Conservation (phyloP, 2,797 vertebrate species). For the Rhadinocentrus ornatus region DNA sequence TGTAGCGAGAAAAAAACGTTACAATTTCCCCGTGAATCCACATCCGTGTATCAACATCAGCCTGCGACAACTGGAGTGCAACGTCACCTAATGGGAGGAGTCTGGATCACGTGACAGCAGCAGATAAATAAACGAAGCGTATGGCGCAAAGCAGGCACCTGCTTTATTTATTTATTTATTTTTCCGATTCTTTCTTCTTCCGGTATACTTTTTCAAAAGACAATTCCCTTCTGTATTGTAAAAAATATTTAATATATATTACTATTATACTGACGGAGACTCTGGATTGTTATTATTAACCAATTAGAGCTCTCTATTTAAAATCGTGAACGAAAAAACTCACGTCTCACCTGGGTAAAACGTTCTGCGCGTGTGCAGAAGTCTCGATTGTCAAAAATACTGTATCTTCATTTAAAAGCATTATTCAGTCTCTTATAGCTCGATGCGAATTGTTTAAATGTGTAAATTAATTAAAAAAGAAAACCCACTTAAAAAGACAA, state of each 20-base stretch:
- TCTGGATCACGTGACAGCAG: constrained; percentile 16
- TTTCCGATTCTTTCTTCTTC: neutral
- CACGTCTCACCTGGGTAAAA: neutral
- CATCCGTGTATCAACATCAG: constrained; percentile 72
- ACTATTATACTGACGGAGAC: neutral
- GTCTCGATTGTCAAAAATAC: neutral
- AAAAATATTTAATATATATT: neutral
- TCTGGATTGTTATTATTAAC: neutral
- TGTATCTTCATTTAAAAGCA: neutral
- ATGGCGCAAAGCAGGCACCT: neutral
- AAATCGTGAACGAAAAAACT: neutral
- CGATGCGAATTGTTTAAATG: neutral
- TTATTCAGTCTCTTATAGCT: neutral
- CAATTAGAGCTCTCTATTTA: neutral
- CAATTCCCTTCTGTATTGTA: neutral
- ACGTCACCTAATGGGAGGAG: constrained; percentile 60
- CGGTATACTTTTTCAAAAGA: neutral
- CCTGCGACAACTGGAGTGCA: constrained; percentile 42
- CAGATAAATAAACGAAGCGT: neutral
- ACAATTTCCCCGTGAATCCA: constrained; percentile 17
- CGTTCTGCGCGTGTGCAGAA: constrained; percentile 7
- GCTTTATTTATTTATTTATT: neutral
- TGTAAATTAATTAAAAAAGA: neutral
- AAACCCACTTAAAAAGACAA: neutral
- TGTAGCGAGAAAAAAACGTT: constrained; percentile 25